phyloP scores from a whole-genome alignment of 2,888 invertebrate genomes.

The Macrophya alboannulata region DNA sequence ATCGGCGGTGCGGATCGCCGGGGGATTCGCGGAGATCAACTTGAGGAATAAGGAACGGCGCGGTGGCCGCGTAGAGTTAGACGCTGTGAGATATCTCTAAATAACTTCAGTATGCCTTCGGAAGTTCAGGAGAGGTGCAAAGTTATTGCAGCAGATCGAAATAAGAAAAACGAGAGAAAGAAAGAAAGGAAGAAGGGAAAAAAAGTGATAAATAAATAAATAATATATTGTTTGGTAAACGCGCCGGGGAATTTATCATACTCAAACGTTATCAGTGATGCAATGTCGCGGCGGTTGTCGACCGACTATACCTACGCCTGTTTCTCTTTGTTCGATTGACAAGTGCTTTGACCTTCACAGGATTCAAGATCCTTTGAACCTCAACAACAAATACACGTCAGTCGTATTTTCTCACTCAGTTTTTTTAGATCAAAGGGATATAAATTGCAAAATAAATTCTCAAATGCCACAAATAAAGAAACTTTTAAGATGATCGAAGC shows the following conservation, averaged over 20 bases:
- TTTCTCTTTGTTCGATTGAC: neutral
- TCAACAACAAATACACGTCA: neutral
- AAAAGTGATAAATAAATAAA: neutral
- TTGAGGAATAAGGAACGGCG: neutral
- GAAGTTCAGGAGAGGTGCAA: slow-evolving; percentile 62
- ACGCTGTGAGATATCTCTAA: slow-evolving; percentile 69
- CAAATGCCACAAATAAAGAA: neutral
- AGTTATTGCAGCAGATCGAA: slow-evolving; percentile 53
- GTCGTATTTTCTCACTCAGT: neutral
- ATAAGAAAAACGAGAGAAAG: slow-evolving; percentile 1
- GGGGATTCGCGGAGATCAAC: slow-evolving; percentile 23
- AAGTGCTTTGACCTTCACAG: neutral
- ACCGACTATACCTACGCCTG: too few species aligned
- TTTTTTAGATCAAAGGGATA: neutral
- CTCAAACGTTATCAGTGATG: neutral
- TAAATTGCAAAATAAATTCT: neutral
- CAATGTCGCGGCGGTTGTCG: too few species aligned
- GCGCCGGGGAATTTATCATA: neutral
- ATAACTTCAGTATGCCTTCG: slow-evolving; percentile 73
- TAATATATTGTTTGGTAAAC: neutral
- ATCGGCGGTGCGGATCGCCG: neutral
- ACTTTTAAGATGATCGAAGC: neutral
- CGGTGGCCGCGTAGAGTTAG: slow-evolving; percentile 1
- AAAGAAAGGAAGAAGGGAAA: neutral
- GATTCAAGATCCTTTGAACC: neutral